Evolutionary conservation across 2,797 vertebrate genomes (phyloP).

Genomic region (Pantherophis alleghaniensis): DNA sequence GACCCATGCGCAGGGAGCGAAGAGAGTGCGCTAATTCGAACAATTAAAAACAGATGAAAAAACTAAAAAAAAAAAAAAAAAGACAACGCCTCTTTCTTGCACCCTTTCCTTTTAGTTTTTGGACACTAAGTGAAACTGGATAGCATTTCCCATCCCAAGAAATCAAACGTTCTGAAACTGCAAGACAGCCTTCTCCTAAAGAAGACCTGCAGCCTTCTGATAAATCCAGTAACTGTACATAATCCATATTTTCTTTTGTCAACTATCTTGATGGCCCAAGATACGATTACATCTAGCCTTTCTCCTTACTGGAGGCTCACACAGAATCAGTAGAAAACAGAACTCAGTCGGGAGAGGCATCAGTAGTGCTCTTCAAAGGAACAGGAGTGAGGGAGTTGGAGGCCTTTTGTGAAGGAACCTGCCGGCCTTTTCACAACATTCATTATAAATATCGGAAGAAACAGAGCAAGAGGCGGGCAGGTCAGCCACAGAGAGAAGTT

Average conservation of each 20-base stretch:
- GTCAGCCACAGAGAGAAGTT: slow-evolving; percentile 12
- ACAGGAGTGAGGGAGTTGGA: slow-evolving; percentile 31
- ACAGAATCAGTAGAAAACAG: slow-evolving; percentile 31
- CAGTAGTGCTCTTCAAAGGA: slow-evolving; percentile 11
- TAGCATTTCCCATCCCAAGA: neutral
- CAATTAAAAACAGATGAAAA: slow-evolving; percentile 9
- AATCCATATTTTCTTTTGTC: slow-evolving; percentile 33
- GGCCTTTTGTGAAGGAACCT: slow-evolving; percentile 24
- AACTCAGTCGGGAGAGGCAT: slow-evolving; percentile 31
- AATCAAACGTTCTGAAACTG: slow-evolving; percentile 28
- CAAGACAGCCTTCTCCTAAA: slow-evolving; percentile 60
- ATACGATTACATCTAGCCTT: neutral
- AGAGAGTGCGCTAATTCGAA: neutral
- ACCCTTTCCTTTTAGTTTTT: neutral
- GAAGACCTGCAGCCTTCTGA: slow-evolving; percentile 29
- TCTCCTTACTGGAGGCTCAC: neutral
- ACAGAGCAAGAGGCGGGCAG: slow-evolving; percentile 57
- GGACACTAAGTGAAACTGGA: neutral
- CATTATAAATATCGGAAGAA: slow-evolving; percentile 21
- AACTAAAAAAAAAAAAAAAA: neutral
- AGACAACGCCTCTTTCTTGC: neutral
- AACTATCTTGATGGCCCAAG: slow-evolving; percentile 25
- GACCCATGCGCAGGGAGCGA: neutral
- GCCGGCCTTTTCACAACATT: slow-evolving; percentile 46
- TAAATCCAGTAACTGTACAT: fast-evolving